Evolutionary conservation across 92 coral and sea anemone genomes (phyloP).

Genomic region (Diadumene lineata): DNA sequence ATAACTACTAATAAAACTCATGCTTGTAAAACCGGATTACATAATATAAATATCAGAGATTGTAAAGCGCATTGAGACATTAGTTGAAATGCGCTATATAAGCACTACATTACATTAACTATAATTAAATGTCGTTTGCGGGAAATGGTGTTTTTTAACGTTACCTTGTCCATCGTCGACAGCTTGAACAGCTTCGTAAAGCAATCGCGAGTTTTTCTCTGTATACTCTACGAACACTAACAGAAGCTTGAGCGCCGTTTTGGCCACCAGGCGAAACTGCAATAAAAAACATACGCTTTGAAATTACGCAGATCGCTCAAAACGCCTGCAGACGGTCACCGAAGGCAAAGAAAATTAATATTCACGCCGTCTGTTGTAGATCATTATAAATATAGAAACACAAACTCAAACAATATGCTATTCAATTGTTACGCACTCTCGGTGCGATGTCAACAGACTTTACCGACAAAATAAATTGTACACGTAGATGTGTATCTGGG

Average conservation of each 20-base stretch:
- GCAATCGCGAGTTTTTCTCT: constrained; percentile 81
- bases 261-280: constrained; percentile 96
- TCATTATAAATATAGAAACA: background rate
- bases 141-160: background rate
- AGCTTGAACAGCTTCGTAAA: constrained; percentile 80
- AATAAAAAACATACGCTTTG: constrained; percentile 15
- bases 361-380: constrained; percentile 13
- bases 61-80: too few relatives aligned
- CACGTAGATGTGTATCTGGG: background rate
- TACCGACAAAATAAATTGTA: too few relatives aligned
- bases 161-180: constrained; percentile 89
- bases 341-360: background rate
- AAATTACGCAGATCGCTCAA: background rate
- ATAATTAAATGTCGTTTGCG: background rate
- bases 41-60: too few relatives aligned
- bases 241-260: constrained; percentile 89
- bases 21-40: too few relatives aligned
- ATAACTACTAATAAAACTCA: too few relatives aligned
- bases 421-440: constrained; percentile 20
- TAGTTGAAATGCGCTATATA: too few relatives aligned
- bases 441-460: too few relatives aligned
- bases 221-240: constrained; percentile 97
- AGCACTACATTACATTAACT: too few relatives aligned
- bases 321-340: background rate
- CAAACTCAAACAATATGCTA: constrained; percentile 19